Evolutionary conservation across 2,888 invertebrate species (phyloP), one percentile per base, ranked within the genome.

Genomic region (Perithous albicinctus): DNA sequence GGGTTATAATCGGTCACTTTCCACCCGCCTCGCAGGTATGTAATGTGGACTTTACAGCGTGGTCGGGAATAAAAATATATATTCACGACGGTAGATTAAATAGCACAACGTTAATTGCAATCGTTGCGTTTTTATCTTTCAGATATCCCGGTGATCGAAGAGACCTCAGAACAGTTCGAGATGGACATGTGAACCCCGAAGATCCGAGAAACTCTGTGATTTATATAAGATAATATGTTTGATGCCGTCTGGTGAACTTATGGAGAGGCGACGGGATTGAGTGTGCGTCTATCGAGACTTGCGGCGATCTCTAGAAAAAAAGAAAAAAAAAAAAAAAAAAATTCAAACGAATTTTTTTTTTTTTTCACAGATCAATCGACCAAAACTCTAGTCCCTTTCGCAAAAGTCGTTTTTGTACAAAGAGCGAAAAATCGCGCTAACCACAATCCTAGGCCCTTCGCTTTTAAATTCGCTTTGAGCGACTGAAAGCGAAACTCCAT

Each of bases 121-220:
- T 38, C 56, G 12, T 6, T 23, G 1, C n/a, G n/a, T 18, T 74
- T 35, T 69, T 18, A 73, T 38, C 29, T 32, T 56, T 54, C 84
- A 92, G 91, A 90, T 67, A 82, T 83, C 82, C 77, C 87, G 56
- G 83, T 88, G 51, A 89, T 89, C 32, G 93, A 93, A 12, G 92
- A 93, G 61, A 83, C 88, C 41, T 81, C 90, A n/a, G 93, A 93
- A 80, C 93, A 93, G 82, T 93, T 93, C 82, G 92, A 93, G 73
- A 93, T 93, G 93, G 93, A 93, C 78, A 93, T 93, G 90, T 93
- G 86, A 90, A 54, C 12, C 2, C n/a, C 12, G 38, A 67, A 77
- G 61, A 78, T 78, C 67, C 18, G 63, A 80, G 20, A 67, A 67
- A 75, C 64, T 64, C 83, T 87, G 86, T 87, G 85, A 89, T 89